Base-by-base conservation (phyloP, 2,113 vertebrate genomes). In the Ivindomyrus marchei region DNA sequence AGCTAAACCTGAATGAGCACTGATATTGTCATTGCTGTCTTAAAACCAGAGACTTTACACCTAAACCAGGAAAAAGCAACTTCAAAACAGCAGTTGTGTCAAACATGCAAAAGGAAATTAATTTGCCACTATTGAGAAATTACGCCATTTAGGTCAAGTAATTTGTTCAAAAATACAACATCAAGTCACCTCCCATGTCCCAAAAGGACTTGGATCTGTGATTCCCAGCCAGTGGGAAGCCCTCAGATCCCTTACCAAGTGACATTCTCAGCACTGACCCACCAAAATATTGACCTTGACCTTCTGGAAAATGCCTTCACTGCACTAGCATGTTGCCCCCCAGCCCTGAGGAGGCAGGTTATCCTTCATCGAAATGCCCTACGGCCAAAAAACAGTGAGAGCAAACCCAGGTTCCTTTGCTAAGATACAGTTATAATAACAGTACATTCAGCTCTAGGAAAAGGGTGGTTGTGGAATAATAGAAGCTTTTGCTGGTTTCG, bases 401-500 rank as follows among this genome's bases (percentile, higher is more conserved):
- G 77, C 39, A 62, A 42, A 89, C 36, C 58, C 24, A 58, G 89
- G 89, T 13, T 85, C 49, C 24, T 58, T 52, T 21, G 24, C 80
- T 89, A 24, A 50, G 45, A 45, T 74, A 85, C 86, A 85, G 85
- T 17, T 58, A 19, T 31, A 86, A 85, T 89, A n/a, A 84, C 19
- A 24, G 83, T 24, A 47, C 42, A 85, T 47, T 85, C 83, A n/a
- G 42, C 39, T 47, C 3, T n/a, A 21, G 2, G 19, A 47, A 46
- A 24, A 4, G 39, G 83, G 39, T 10, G 19, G 36, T 42, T 19
- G 15, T 80, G 74, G 36, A 80, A 42, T 13, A 85, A 85, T 47
- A 13, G 7, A 47, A 2, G 3, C 45, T 4, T 84, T 24, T 83
- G 77, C 11, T 21, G 83, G 42, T 46, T 45, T 85, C 3, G 24